phyloP scores from a whole-genome alignment of 2,797 vertebrate species.

The Graptemys geographica region DNA sequence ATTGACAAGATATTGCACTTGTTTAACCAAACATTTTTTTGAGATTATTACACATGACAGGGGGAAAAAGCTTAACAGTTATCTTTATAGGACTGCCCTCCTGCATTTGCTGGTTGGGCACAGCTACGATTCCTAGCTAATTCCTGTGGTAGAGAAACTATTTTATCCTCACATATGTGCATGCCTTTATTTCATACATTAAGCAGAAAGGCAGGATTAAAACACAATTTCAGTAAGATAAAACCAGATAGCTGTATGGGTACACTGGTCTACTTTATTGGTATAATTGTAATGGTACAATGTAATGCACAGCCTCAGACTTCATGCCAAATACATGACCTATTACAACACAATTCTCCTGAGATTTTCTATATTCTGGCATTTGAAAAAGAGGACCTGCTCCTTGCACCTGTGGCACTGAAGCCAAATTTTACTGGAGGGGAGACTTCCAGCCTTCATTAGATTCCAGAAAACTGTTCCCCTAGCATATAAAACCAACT shows the following conservation, averaged over 20 bases:
- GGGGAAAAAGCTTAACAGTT: not conserved
- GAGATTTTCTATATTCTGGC: not conserved
- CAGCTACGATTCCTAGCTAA: not conserved
- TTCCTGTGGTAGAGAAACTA: not conserved
- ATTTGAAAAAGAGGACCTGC: not conserved
- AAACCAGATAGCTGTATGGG: not conserved
- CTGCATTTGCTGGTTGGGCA: not conserved
- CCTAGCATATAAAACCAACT: not conserved
- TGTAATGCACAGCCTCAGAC: not conserved
- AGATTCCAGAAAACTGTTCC: not conserved
- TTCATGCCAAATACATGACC: not conserved
- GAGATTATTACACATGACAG: not conserved
- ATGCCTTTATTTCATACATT: not conserved
- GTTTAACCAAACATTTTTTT: not conserved
- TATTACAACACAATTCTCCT: not conserved
- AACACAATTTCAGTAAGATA: not conserved
- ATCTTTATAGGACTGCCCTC: not conserved
- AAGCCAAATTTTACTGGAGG: not conserved
- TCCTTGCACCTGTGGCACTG: not conserved
- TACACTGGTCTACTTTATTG: not conserved
- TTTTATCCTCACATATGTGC: not conserved
- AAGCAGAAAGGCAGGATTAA: not conserved
- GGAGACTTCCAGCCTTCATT: not conserved
- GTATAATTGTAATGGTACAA: rapidly evolving
- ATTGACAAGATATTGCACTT: not conserved